Percentiles rank a stretch among this genome's conserved stretches.
Evolutionary conservation across 2,888 invertebrate species (phyloP).

Genomic region (Exocentrus adspersus): DNA sequence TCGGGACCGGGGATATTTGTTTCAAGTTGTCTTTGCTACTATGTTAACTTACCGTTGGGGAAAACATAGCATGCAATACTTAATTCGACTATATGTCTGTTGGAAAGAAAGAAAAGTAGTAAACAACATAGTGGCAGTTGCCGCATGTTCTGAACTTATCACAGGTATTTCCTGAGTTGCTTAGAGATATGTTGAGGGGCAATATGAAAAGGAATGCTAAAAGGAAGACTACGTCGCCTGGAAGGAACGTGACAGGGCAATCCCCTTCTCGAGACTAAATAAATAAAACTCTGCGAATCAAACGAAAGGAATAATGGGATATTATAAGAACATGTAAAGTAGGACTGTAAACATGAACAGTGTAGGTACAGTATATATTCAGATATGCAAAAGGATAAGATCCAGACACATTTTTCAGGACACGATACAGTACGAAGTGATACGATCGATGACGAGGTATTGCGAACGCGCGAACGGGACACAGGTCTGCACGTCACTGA

Average conservation of each 20-base stretch:
- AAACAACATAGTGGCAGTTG: constrained; percentile 33
- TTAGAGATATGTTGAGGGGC: neutral
- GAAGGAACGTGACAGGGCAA: constrained; percentile 4
- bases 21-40: neutral
- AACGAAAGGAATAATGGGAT: constrained; percentile 18
- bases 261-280: constrained; percentile 9
- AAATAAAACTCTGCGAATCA: constrained; percentile 19
- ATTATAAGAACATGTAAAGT: constrained; percentile 16
- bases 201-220: neutral
- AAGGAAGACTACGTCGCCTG: constrained; percentile 1
- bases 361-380: constrained; percentile 27
- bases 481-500: constrained; percentile 61
- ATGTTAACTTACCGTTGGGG: constrained; percentile 59
- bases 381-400: constrained; percentile 48
- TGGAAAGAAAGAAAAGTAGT: constrained; percentile 34
- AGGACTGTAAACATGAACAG: constrained; percentile 23
- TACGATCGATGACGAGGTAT: constrained; percentile 56
- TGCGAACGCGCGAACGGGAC: constrained; percentile 60
- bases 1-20: too few relatives aligned
- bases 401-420: constrained; percentile 53
- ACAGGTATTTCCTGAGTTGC: constrained; percentile 9
- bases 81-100: constrained; percentile 32
- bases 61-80: constrained; percentile 65
- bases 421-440: constrained; percentile 54
- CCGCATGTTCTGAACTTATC: constrained; percentile 27